A percentile compares a stretch with the other conserved stretches of the same genome.
Evolutionary conservation across 2,113 vertebrate genomes (phyloP).

Genomic region (Clarias gariepinus): DNA sequence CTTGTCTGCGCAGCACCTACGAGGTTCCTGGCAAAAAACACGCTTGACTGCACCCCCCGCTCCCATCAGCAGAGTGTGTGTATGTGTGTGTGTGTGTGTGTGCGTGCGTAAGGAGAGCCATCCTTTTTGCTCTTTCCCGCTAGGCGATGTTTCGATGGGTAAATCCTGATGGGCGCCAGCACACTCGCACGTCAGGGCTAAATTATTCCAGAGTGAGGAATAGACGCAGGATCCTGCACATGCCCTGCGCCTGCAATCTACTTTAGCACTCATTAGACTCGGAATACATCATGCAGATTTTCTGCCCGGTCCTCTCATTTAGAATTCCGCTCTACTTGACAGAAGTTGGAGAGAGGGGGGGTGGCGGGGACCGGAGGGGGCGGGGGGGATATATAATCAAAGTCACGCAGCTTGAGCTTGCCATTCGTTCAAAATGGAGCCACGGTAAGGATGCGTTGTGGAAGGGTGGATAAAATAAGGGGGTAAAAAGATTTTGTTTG

Average conservation of each 20-base stretch:
- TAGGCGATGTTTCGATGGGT: constrained; percentile 31
- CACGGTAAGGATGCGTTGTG: background rate
- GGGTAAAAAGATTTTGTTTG: background rate
- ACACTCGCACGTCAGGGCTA: constrained; percentile 33
- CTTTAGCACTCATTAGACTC: constrained; percentile 49
- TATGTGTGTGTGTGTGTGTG: background rate
- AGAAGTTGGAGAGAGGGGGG: constrained; percentile 42
- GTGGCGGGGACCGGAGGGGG: background rate
- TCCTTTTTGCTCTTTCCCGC: constrained; percentile 17
- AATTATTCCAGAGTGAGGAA: constrained; percentile 45
- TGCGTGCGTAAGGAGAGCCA: background rate
- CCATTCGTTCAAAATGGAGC: constrained; percentile 13
- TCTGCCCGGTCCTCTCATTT: constrained; percentile 45
- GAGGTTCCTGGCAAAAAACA: constrained; percentile 33
- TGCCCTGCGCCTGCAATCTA: constrained; percentile 46
- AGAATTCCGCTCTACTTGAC: constrained; percentile 52
- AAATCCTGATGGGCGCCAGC: constrained; percentile 43
- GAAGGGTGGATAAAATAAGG: background rate
- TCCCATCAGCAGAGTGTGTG: background rate
- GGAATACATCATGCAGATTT: constrained; percentile 53
- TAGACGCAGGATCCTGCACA: constrained; percentile 42
- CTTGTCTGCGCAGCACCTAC: constrained; percentile 51
- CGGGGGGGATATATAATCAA: constrained; percentile 36
- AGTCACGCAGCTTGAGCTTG: constrained; percentile 9
- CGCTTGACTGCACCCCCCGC: constrained; percentile 33